Conservation (phyloP, 2,888 invertebrate species). For the Oxystoma pomonae region DNA sequence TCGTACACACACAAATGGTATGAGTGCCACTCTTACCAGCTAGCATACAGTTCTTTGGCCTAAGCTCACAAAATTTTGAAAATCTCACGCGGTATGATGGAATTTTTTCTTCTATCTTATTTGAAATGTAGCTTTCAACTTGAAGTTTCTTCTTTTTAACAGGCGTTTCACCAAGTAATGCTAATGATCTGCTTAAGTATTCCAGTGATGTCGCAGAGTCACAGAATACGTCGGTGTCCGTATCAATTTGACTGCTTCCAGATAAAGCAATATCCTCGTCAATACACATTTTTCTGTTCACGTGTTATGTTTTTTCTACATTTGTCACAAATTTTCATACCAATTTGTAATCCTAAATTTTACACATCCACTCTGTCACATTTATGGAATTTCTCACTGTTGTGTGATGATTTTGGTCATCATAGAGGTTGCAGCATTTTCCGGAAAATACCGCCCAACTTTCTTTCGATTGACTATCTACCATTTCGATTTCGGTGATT, state of each 20-base stretch:
- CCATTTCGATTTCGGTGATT: background rate
- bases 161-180: background rate
- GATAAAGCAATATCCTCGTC: too few species aligned
- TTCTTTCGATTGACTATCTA: background rate
- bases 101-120: background rate
- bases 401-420: background rate
- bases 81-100: background rate
- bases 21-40: constrained; percentile 2
- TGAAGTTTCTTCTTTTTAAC: background rate
- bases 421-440: background rate
- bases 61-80: constrained; percentile 2
- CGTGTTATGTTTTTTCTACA: background rate
- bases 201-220: background rate
- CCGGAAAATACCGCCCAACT: background rate
- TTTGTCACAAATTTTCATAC: background rate
- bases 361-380: background rate
- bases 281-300: too few species aligned
- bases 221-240: background rate
- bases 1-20: background rate
- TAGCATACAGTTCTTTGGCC: constrained; percentile 1
- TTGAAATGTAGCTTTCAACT: background rate
- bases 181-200: background rate
- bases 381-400: background rate
- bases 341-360: background rate
- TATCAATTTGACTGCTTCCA: background rate